These are phyloP conservation scores for Aphrocallistes beatrix DNA, from an alignment of 37 sponge, comb jelly and placozoan genomes.

Conservation along the genomic window DNA sequence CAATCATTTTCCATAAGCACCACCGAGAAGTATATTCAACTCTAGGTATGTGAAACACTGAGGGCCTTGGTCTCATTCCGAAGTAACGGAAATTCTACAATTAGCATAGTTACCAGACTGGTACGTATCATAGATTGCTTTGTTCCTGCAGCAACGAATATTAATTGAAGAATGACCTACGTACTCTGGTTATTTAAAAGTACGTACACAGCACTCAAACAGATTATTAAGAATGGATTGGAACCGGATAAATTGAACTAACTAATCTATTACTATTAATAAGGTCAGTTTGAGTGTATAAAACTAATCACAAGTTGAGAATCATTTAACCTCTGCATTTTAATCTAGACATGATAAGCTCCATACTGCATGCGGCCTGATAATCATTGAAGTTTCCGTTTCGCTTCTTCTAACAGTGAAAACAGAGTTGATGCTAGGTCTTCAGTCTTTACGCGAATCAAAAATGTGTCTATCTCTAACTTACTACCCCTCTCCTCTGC, in stretches of 20 bases:
- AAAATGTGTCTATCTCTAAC: constrained; percentile 16
- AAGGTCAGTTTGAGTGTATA: constrained; percentile 17
- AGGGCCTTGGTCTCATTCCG: too few relatives aligned
- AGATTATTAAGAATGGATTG: neutral
- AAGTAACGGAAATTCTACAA: too few relatives aligned
- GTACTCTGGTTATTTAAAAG: too few relatives aligned
- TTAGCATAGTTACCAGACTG: too few relatives aligned
- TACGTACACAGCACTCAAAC: too few relatives aligned
- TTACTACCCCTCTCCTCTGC: neutral
- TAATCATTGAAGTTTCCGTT: neutral
- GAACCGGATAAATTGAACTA: constrained; percentile 4
- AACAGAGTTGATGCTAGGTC: neutral
- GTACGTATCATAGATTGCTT: too few relatives aligned
- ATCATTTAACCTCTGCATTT: neutral
- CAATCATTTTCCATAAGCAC: too few relatives aligned
- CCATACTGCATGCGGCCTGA: neutral
- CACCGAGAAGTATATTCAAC: too few relatives aligned
- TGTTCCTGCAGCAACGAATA: too few relatives aligned
- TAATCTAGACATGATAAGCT: constrained; percentile 5
- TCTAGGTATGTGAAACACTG: too few relatives aligned
- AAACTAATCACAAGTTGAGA: constrained; percentile 16
- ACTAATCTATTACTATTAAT: constrained; percentile 11
- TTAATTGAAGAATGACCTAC: too few relatives aligned
- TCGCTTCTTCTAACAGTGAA: neutral
- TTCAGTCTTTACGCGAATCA: neutral